Conservation (phyloP, 2,797 vertebrate species). For the Nannoperca obscura region DNA sequence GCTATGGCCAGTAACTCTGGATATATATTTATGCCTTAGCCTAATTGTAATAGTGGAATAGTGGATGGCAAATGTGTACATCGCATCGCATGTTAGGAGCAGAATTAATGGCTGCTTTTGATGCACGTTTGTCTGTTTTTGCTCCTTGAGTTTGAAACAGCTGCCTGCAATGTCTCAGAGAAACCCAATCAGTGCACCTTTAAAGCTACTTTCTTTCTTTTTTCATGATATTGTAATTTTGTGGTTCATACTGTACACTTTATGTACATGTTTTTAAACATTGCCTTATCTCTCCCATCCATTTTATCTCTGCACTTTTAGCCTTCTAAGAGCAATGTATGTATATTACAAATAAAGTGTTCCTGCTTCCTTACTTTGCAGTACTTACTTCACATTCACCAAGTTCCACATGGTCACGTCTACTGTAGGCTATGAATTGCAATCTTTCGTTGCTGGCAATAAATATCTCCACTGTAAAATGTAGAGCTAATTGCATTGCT, state of each 20-base stretch:
- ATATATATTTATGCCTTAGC: constrained; percentile 33
- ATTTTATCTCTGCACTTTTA: background rate
- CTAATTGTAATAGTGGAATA: constrained; percentile 16
- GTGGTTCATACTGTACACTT: background rate
- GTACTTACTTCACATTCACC: background rate
- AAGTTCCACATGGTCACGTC: background rate
- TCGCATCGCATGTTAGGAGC: background rate
- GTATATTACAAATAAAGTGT: background rate
- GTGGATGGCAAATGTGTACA: background rate
- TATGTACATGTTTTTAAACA: background rate
- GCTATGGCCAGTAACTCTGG: constrained; percentile 5
- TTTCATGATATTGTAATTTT: background rate
- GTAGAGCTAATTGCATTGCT: constrained; percentile 20
- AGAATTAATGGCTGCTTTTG: constrained; percentile 8
- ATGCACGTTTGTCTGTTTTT: background rate
- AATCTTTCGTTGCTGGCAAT: background rate
- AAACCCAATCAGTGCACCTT: background rate
- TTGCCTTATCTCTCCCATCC: background rate
- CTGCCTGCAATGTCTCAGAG: background rate
- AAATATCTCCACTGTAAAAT: constrained; percentile 15
- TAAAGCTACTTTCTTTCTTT: background rate
- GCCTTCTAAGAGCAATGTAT: background rate
- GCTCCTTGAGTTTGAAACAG: background rate
- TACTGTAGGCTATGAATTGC: background rate
- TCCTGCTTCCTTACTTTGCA: background rate